These are phyloP conservation scores for Mugil cephalus DNA, from an alignment of 2,113 vertebrate genomes.

Conservation along the genomic window DNA sequence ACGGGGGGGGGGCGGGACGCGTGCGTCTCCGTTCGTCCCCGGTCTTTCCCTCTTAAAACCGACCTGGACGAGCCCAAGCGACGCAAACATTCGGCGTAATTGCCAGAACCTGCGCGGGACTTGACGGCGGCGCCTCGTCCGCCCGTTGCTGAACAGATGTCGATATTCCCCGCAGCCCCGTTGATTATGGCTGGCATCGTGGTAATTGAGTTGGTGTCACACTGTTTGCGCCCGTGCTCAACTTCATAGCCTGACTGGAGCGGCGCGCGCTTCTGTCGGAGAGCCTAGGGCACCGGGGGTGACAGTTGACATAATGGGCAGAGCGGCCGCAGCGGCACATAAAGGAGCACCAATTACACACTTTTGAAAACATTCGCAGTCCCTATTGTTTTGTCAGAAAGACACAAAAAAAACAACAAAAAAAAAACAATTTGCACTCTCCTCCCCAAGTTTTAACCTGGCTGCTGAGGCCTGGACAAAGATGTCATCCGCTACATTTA, in stretches of 20 bases:
- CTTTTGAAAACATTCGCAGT: constrained; percentile 64
- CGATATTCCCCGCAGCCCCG: constrained; percentile 62
- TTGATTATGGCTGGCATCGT: constrained; percentile 74
- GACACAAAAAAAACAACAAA: not conserved
- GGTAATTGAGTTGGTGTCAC: constrained; percentile 81
- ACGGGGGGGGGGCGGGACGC: no score
- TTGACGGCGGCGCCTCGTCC: constrained; percentile 52
- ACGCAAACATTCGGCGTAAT: constrained; percentile 49
- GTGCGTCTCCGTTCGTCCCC: not conserved
- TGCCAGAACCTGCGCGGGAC: constrained; percentile 61
- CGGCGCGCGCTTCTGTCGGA: constrained; percentile 56
- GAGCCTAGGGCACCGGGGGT: constrained; percentile 41
- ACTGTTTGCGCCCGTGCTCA: constrained; percentile 56
- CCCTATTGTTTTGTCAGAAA: constrained; percentile 45
- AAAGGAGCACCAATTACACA: constrained; percentile 68
- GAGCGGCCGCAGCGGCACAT: constrained; percentile 52
- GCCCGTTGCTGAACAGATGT: constrained; percentile 73
- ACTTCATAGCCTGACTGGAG: constrained; percentile 58
- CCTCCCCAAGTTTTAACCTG: constrained; percentile 20
- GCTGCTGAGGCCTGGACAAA: constrained; percentile 30
- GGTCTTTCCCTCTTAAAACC: constrained; percentile 14
- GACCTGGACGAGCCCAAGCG: constrained; percentile 47
- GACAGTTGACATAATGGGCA: constrained; percentile 61
- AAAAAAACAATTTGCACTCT: constrained; percentile 1
- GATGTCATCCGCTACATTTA: constrained; percentile 22